Evolutionary conservation across 2,888 invertebrate species (phyloP).

Genomic region (Chloromyia formosa): DNA sequence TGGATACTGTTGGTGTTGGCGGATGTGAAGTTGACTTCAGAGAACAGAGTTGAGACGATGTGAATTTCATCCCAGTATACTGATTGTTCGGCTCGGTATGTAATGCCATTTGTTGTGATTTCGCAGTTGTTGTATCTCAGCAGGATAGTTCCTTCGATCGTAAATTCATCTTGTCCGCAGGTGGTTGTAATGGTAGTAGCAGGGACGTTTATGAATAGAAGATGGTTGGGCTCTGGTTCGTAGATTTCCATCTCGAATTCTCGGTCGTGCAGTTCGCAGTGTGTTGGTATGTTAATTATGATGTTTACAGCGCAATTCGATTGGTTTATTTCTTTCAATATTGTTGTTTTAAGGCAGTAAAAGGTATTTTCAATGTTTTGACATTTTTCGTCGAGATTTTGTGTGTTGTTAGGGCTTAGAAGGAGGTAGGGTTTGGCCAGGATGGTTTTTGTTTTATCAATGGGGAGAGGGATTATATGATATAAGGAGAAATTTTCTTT

Average conservation of each 20-base stretch:
- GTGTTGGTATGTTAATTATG: neutral
- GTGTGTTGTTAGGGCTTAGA: neutral
- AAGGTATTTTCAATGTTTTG: neutral
- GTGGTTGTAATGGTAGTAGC: neutral
- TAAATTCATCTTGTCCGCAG: neutral
- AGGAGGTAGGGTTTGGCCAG: neutral
- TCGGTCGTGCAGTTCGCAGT: neutral
- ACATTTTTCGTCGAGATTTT: neutral
- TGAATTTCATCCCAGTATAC: too few relatives aligned
- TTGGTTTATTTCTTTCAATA: neutral
- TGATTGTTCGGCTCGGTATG: too few relatives aligned
- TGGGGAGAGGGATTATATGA: conserved; percentile 22
- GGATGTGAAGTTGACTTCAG: too few relatives aligned
- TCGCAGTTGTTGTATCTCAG: conserved; percentile 9
- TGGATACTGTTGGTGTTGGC: too few relatives aligned
- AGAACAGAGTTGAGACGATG: too few relatives aligned
- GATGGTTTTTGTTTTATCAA: neutral
- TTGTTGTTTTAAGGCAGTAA: neutral
- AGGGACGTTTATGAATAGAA: neutral
- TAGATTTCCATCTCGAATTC: neutral
- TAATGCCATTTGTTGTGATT: too few relatives aligned
- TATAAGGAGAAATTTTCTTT: neutral
- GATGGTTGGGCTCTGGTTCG: neutral
- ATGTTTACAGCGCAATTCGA: neutral
- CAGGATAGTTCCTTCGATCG: neutral